Evolutionary conservation across 2,888 invertebrate species (phyloP).

Genomic region (Hartigia nigra): DNA sequence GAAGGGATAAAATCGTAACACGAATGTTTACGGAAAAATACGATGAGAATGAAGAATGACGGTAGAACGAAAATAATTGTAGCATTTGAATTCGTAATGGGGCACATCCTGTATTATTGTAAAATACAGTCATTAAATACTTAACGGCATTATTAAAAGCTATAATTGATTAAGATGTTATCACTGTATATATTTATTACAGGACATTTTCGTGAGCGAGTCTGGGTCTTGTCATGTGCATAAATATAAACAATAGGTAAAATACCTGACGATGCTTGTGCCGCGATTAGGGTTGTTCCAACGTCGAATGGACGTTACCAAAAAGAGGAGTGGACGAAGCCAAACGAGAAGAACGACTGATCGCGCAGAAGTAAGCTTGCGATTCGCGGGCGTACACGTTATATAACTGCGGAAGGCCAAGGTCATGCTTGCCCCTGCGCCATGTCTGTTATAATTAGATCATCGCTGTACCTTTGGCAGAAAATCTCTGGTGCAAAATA

Average conservation of each 20-base stretch:
- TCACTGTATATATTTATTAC: not conserved
- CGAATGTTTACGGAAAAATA: not conserved
- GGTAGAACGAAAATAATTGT: not conserved
- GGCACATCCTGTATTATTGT: not conserved
- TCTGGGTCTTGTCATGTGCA: not conserved
- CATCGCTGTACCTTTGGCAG: slow-evolving; percentile 39
- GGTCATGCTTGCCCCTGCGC: slow-evolving; percentile 49
- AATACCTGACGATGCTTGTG: not conserved
- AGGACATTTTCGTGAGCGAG: not conserved
- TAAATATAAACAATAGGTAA: not conserved
- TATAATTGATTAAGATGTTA: not conserved
- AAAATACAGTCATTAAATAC: not conserved
- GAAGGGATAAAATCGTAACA: not conserved
- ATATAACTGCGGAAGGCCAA: slow-evolving; percentile 60
- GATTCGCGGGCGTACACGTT: slow-evolving; percentile 48
- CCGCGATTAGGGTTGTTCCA: not conserved
- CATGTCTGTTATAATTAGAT: slow-evolving; percentile 54
- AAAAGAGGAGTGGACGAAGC: not conserved
- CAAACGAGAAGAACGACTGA: not conserved
- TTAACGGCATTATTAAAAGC: not conserved
- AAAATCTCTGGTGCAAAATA: slow-evolving; percentile 11
- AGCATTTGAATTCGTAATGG: no score
- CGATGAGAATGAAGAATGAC: no score
- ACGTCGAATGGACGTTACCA: not conserved
- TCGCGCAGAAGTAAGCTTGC: slow-evolving; percentile 38